These are phyloP conservation scores for Zygothrica quintamaculata DNA, from an alignment of 2,888 invertebrate genomes.

Conservation along the genomic window DNA sequence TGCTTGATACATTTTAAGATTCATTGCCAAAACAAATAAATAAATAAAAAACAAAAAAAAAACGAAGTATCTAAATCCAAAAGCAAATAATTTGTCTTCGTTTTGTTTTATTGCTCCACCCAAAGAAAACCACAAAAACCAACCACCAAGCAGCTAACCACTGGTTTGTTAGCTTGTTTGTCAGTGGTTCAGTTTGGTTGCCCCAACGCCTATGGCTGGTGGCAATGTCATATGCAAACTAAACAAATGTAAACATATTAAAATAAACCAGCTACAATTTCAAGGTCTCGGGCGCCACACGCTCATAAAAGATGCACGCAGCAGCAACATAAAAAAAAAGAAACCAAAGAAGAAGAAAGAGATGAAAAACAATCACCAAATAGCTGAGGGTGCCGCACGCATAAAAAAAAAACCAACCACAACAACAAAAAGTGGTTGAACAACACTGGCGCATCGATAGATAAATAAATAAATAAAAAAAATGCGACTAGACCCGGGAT, in stretches of 20 bases:
- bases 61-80: slow-evolving; percentile 30
- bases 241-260: slow-evolving; percentile 77
- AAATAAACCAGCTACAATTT: slow-evolving; percentile 76
- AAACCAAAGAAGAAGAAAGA: too few species aligned
- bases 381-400: slow-evolving; percentile 28
- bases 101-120: slow-evolving; percentile 55
- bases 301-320: slow-evolving; percentile 79
- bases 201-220: slow-evolving; percentile 43
- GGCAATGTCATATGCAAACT: slow-evolving; percentile 80
- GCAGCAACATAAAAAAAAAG: slow-evolving; percentile 67
- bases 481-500: slow-evolving; percentile 34
- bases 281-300: slow-evolving; percentile 77
- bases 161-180: too few species aligned
- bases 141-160: too few species aligned
- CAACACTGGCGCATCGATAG: slow-evolving; percentile 67
- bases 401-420: slow-evolving; percentile 1
- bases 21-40: slow-evolving; percentile 35
- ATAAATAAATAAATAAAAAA: too few species aligned
- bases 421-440: slow-evolving; percentile 59
- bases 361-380: too few species aligned
- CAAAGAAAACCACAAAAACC: too few species aligned
- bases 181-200: too few species aligned
- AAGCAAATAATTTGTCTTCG: slow-evolving; percentile 61
- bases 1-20: slow-evolving; percentile 43
- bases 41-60: too few species aligned